A percentile compares a stretch with the other conserved stretches of the same genome.
Evolutionary conservation across 2,113 vertebrate genomes (phyloP).

Genomic region (Mystacornis crossleyi): DNA sequence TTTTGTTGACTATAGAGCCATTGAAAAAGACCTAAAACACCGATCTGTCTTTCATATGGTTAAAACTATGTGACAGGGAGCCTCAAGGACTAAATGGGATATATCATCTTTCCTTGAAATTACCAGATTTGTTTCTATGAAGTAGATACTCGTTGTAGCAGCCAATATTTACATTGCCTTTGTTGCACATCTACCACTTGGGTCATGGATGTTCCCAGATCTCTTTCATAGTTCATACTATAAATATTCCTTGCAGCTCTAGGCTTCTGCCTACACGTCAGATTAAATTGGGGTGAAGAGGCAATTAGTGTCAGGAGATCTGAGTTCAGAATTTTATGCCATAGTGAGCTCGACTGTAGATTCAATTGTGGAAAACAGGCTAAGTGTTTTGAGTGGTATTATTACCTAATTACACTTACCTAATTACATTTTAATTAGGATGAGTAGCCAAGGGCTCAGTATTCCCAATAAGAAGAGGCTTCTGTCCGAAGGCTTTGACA

Average conservation of each 20-base stretch:
- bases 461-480: constrained; percentile 18
- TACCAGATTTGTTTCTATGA: background rate
- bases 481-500: constrained; percentile 37
- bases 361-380: constrained; percentile 38
- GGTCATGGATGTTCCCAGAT: background rate
- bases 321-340: constrained; percentile 46
- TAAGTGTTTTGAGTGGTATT: constrained; percentile 53
- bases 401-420: constrained; percentile 53
- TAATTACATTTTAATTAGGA: constrained; percentile 68
- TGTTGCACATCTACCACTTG: background rate
- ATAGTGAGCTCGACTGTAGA: constrained; percentile 31
- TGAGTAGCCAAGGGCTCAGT: constrained; percentile 51
- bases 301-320: constrained; percentile 46
- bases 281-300: constrained; percentile 31
- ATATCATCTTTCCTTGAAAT: background rate
- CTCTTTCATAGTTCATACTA: background rate
- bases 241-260: background rate
- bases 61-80: background rate
- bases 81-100: background rate
- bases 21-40: background rate
- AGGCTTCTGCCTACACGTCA: background rate
- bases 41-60: background rate
- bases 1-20: background rate
- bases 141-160: background rate
- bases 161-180: background rate